Percentiles rank a stretch among this genome's conserved stretches.
phyloP scores from a whole-genome alignment of 2,888 invertebrate species.

The Drosophila algonquin region DNA sequence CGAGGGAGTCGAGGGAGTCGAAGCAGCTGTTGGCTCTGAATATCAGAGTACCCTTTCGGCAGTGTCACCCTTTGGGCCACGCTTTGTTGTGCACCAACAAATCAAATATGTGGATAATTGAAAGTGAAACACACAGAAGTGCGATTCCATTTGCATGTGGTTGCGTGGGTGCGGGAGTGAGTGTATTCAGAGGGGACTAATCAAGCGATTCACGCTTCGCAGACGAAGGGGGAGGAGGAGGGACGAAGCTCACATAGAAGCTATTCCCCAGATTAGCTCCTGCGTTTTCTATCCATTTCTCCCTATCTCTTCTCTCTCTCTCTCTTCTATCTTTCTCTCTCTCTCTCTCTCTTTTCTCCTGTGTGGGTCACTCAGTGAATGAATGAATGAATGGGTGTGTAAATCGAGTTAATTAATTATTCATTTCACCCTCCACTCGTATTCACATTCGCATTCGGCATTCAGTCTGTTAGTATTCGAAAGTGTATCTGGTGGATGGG shows the following conservation, averaged over 20 bases:
- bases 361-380: background rate
- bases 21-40: no score
- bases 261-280: background rate
- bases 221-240: background rate
- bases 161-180: conserved; percentile 8
- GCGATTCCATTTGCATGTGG: conserved; percentile 23
- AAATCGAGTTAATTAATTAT: background rate
- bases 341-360: background rate
- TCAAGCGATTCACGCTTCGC: conserved; percentile 27
- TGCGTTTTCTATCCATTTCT: background rate
- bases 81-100: conserved; percentile 5
- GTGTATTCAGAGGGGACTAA: conserved; percentile 38
- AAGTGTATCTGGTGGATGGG: background rate
- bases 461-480: background rate
- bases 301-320: no score
- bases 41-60: no score
- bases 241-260: conserved; percentile 13
- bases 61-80: background rate
- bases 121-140: conserved; percentile 40
- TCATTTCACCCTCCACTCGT: background rate
- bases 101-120: conserved; percentile 53
- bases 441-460: background rate
- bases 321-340: background rate
- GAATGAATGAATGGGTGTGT: background rate
- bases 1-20: no score